phyloP scores from a whole-genome alignment of 2,888 invertebrate genomes.

The Lamellibrachia columna region DNA sequence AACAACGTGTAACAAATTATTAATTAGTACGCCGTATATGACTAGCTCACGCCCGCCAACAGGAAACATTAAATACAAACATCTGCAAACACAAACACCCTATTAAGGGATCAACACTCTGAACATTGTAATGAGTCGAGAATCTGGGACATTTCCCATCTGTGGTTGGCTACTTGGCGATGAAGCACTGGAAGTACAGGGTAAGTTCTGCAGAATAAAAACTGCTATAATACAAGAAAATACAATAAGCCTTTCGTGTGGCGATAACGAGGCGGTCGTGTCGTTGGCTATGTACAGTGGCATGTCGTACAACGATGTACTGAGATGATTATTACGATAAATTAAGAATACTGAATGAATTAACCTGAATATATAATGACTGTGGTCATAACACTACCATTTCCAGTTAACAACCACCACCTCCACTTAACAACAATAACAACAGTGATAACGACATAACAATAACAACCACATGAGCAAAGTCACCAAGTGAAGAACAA shows the following conservation, averaged over 20 bases:
- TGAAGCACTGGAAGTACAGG: not conserved
- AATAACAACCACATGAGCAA: not conserved
- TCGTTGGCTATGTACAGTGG: not conserved
- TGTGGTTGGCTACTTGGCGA: not conserved
- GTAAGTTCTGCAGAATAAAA: not conserved
- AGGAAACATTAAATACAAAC: not conserved
- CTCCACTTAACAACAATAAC: not conserved
- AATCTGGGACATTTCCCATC: not conserved
- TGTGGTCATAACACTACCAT: not conserved
- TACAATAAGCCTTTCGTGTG: not conserved
- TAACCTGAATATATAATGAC: not conserved
- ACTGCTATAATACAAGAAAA: not conserved
- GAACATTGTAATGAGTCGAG: not conserved
- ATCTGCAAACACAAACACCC: not conserved
- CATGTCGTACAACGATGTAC: not conserved
- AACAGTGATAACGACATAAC: not conserved
- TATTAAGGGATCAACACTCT: no score
- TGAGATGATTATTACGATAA: not conserved
- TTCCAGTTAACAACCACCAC: not conserved
- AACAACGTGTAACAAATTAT: no score
- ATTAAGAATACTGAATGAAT: not conserved
- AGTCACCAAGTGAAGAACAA: not conserved
- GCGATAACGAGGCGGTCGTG: no score
- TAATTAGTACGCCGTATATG: not conserved
- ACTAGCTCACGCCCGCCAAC: not conserved